These are phyloP conservation scores for Ophion obscuratus DNA, from an alignment of 2,888 invertebrate species.

Conservation along the genomic window DNA sequence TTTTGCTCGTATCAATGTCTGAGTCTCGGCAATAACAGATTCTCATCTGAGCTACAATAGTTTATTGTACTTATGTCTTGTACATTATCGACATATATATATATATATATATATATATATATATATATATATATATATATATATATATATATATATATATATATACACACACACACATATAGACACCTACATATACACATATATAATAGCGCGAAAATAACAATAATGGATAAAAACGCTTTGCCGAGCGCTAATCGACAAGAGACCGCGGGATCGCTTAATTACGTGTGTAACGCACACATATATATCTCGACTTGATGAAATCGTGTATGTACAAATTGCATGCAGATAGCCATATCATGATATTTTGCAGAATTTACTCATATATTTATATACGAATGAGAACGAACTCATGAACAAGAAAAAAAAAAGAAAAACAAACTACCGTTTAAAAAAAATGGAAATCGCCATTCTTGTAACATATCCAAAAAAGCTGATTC, in stretches of 20 bases:
- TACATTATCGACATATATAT: constrained; percentile 76
- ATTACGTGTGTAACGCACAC: constrained; percentile 11
- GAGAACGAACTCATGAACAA: constrained; percentile 52
- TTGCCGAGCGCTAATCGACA: constrained; percentile 35
- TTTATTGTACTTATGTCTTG: constrained; percentile 83
- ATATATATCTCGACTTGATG: neutral
- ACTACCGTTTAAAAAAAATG: neutral
- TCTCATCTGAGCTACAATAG: constrained; percentile 83
- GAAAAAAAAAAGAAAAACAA: constrained; percentile 67
- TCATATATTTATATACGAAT: constrained; percentile 76
- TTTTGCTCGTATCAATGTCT: constrained; percentile 67
- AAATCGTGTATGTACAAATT: constrained; percentile 41
- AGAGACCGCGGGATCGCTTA: constrained; percentile 13
- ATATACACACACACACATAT: constrained; percentile 31
- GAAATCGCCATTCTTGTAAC: constrained; percentile 73
- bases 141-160: constrained; percentile 40
- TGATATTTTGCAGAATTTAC: constrained; percentile 82
- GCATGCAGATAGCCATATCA: constrained; percentile 77
- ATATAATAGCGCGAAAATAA: constrained; percentile 58
- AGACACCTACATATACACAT: neutral
- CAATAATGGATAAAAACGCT: constrained; percentile 30
- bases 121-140: constrained; percentile 25
- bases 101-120: constrained; percentile 32
- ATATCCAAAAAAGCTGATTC: constrained; percentile 70
- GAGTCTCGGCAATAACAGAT: constrained; percentile 81